A percentile compares a stretch with the other conserved stretches of the same genome.
These are phyloP conservation scores for Bicyclus anynana DNA, from an alignment of 1,140 invertebrate species.

Conservation along the genomic window DNA sequence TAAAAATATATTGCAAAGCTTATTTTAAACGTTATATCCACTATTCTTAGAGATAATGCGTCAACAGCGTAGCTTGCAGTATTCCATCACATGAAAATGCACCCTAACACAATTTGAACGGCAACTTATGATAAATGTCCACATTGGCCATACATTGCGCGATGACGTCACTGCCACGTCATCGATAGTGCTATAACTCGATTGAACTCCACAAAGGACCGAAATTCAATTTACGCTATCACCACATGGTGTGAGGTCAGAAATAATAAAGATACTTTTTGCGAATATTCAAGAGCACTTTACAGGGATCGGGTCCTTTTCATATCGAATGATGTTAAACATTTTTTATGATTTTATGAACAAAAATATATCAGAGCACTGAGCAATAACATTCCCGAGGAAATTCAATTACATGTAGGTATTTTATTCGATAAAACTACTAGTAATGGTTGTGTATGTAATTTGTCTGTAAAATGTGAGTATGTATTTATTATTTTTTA, in stretches of 20 bases:
- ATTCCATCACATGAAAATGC: neutral
- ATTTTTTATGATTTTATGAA: too few relatives aligned
- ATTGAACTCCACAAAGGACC: slow-evolving; percentile 23
- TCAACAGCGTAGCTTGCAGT: neutral
- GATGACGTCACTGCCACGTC: slow-evolving; percentile 18
- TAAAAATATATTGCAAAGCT: too few relatives aligned
- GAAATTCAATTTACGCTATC: slow-evolving; percentile 29
- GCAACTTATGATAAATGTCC: slow-evolving; percentile 22
- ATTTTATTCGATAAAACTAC: too few relatives aligned
- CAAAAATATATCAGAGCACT: too few relatives aligned
- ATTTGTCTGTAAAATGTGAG: too few relatives aligned
- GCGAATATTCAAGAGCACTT: slow-evolving; percentile 2
- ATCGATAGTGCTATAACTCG: slow-evolving; percentile 20
- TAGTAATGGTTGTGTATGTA: too few relatives aligned
- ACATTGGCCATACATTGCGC: slow-evolving; percentile 16
- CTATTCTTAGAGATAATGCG: neutral
- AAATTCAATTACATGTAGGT: too few relatives aligned
- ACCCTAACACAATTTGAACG: slow-evolving; percentile 9
- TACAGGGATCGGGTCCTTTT: neutral
- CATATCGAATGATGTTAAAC: neutral
- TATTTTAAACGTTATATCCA: too few relatives aligned
- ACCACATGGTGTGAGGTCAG: slow-evolving; percentile 14
- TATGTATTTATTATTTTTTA: too few relatives aligned
- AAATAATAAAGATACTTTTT: slow-evolving; percentile 5
- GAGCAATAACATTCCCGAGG: too few relatives aligned